phyloP scores from a whole-genome alignment of 2,113 vertebrate genomes.

The Otocyon megalotis region DNA sequence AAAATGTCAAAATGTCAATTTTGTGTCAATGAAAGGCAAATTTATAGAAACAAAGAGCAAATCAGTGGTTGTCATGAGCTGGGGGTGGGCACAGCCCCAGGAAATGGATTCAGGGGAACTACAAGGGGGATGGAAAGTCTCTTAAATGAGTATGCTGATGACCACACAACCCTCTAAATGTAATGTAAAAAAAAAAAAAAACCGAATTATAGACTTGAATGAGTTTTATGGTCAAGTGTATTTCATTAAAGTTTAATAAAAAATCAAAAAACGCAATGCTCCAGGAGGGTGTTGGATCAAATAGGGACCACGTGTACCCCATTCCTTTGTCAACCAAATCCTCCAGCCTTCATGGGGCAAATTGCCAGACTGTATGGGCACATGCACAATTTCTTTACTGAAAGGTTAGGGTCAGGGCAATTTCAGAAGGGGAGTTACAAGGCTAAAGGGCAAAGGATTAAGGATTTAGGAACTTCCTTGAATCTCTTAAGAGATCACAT shows the following conservation, averaged over 20 bases:
- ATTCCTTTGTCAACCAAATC: neutral
- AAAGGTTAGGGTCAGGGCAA: neutral
- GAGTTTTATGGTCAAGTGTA: neutral
- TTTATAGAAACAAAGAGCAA: too few species aligned
- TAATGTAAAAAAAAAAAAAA: neutral
- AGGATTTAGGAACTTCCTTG: neutral
- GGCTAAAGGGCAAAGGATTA: neutral
- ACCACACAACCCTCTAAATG: neutral
- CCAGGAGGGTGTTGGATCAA: neutral
- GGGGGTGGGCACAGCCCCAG: neutral
- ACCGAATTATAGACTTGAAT: neutral
- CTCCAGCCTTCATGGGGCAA: neutral
- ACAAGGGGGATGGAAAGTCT: neutral
- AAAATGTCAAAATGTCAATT: neutral
- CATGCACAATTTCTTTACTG: neutral
- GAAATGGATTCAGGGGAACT: neutral
- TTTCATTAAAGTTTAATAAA: neutral
- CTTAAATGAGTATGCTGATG: neutral
- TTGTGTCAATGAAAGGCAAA: too few species aligned
- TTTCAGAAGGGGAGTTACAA: neutral
- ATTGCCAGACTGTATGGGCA: accelerated
- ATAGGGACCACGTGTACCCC: accelerated
- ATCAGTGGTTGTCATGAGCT: neutral
- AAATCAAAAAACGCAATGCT: too few species aligned
- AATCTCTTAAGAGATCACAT: neutral